These are phyloP conservation scores for Oceanites oceanicus DNA, from an alignment of 2,113 vertebrate species.

Conservation along the genomic window DNA sequence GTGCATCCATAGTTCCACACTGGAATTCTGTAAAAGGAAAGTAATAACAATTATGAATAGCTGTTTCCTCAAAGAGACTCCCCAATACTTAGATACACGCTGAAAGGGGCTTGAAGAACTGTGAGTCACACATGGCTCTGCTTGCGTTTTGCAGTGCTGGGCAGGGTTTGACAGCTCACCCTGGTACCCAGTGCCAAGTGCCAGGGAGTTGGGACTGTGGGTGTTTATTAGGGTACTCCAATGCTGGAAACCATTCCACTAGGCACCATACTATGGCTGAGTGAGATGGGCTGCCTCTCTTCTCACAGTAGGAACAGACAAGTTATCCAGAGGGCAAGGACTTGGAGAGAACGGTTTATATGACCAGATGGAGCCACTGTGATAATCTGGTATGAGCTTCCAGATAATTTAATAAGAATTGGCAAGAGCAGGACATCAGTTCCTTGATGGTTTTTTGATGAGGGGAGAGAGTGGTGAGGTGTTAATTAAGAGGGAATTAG, in stretches of 20 bases:
- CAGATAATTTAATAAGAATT: slow-evolving; percentile 18
- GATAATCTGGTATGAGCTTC: neutral
- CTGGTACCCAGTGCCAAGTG: neutral
- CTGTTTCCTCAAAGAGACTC: neutral
- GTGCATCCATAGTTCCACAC: neutral
- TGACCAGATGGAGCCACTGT: neutral
- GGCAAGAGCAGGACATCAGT: neutral
- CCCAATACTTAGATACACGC: fast-evolving
- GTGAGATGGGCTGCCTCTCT: neutral
- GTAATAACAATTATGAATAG: neutral
- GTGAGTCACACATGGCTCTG: fast-evolving
- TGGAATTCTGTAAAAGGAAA: neutral
- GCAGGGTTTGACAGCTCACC: neutral
- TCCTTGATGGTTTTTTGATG: neutral
- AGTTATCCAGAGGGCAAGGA: neutral
- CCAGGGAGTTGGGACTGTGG: neutral
- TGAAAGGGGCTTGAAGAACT: neutral
- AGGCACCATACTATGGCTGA: neutral
- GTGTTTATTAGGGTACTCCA: neutral
- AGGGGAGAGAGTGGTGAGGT: neutral
- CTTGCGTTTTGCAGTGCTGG: neutral
- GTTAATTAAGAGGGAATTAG: slow-evolving; percentile 19
- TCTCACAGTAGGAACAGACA: neutral
- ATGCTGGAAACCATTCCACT: neutral
- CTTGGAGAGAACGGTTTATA: neutral